A percentile compares a stretch with the other conserved stretches of the same genome.
Evolutionary conservation across 2,888 invertebrate genomes (phyloP).

Genomic region (Stegana nigrithorax): DNA sequence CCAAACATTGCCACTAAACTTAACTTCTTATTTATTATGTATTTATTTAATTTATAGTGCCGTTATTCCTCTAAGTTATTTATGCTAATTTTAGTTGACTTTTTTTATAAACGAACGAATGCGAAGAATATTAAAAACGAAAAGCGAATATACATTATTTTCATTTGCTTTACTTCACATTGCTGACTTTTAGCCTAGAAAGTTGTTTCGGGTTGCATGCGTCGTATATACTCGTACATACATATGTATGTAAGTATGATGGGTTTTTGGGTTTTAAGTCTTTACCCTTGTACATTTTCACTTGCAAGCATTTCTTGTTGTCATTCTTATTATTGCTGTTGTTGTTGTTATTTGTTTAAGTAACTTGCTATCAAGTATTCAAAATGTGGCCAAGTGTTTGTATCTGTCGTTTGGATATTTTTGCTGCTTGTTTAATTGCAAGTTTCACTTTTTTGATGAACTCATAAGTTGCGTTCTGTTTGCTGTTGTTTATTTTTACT

Average conservation of each 20-base stretch:
- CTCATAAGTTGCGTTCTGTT: slow-evolving; percentile 33
- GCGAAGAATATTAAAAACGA: neutral
- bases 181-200: slow-evolving; percentile 17
- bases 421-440: slow-evolving; percentile 4
- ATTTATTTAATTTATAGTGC: slow-evolving; percentile 6
- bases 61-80: slow-evolving; percentile 1
- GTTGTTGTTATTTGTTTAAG: slow-evolving; percentile 5
- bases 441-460: slow-evolving; percentile 54
- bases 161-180: neutral
- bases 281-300: neutral
- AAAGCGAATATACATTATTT: slow-evolving; percentile 10
- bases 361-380: neutral
- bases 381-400: neutral
- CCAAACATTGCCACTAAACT: slow-evolving; percentile 8
- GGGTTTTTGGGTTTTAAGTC: neutral
- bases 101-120: neutral
- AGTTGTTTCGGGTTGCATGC: slow-evolving; percentile 7
- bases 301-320: slow-evolving; percentile 2
- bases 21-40: slow-evolving; percentile 10
- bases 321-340: too few relatives aligned
- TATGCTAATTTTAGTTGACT: slow-evolving; percentile 5
- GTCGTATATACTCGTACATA: too few relatives aligned
- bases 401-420: neutral
- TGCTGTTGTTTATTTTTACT: slow-evolving; percentile 19
- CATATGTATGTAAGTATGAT: too few relatives aligned